Evolutionary conservation across 2,113 vertebrate species (phyloP).

Genomic region (Steatornis caripensis): DNA sequence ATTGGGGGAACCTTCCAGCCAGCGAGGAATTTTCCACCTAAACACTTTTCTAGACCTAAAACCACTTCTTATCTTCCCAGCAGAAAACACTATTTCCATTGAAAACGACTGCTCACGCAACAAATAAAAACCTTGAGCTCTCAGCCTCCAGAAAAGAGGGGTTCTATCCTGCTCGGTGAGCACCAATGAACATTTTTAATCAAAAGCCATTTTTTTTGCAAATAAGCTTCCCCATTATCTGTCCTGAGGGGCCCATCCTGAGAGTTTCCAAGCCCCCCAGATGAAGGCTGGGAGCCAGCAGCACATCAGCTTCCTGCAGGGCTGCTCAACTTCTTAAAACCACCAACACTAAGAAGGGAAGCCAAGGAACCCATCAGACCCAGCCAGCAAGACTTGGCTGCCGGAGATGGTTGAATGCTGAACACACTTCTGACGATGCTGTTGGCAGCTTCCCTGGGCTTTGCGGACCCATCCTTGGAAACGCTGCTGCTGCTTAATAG

Average conservation of each 20-base stretch:
- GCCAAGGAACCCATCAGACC: not conserved
- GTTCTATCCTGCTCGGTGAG: not conserved
- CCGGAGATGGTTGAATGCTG: not conserved
- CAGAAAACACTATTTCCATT: not conserved
- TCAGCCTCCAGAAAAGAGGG: not conserved
- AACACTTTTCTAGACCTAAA: constrained; percentile 27
- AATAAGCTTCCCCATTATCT: not conserved
- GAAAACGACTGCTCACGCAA: not conserved
- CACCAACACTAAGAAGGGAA: not conserved
- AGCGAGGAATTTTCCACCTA: constrained; percentile 45
- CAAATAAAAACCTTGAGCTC: not conserved
- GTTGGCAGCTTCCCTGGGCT: constrained; percentile 29
- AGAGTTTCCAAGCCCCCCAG: not conserved
- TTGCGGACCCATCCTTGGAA: not conserved
- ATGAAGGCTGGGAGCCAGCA: constrained; percentile 9
- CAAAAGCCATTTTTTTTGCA: not conserved
- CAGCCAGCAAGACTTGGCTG: constrained; percentile 1
- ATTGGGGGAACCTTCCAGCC: not conserved
- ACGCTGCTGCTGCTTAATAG: not conserved
- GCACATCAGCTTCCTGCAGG: constrained; percentile 32
- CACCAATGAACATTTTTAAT: not conserved
- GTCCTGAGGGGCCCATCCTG: not conserved
- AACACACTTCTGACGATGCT: not conserved
- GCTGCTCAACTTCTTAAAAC: constrained; percentile 12
- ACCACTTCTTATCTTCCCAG: constrained; percentile 9